phyloP scores from a whole-genome alignment of 2,113 vertebrate species.

The Prolemur simus region DNA sequence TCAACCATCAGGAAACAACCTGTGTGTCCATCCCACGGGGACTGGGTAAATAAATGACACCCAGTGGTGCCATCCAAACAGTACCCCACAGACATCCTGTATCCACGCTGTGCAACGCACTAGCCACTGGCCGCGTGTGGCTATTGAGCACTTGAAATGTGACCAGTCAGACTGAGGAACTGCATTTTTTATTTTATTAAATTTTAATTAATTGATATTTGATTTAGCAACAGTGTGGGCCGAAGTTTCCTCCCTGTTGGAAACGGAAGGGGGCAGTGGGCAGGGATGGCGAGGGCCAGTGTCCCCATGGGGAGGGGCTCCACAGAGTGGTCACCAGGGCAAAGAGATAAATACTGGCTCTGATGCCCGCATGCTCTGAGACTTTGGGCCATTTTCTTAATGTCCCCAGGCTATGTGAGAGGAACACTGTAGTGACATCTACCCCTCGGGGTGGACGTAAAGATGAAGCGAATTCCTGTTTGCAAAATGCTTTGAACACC shows the following conservation, averaged over 20 bases:
- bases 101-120: fast-evolving
- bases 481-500: background rate
- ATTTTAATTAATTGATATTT: conserved; percentile 35
- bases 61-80: fast-evolving
- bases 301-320: fast-evolving
- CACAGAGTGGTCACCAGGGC: background rate
- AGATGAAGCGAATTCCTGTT: background rate
- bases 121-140: background rate
- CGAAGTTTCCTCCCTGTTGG: background rate
- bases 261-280: background rate
- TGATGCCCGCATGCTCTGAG: background rate
- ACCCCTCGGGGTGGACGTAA: background rate
- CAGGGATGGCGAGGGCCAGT: background rate
- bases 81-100: fast-evolving
- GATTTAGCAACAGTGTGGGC: background rate
- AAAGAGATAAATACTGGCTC: background rate
- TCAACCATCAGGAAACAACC: background rate
- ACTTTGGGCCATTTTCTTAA: too few species aligned
- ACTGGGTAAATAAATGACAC: fast-evolving
- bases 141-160: fast-evolving
- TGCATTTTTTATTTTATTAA: background rate
- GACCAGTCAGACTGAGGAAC: background rate
- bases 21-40: background rate
- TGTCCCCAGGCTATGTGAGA: background rate
- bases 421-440: background rate